A percentile compares a stretch with the other conserved stretches of the same genome.
Conservation (phyloP, 1,140 invertebrate genomes). For the Drosophila pandora region DNA sequence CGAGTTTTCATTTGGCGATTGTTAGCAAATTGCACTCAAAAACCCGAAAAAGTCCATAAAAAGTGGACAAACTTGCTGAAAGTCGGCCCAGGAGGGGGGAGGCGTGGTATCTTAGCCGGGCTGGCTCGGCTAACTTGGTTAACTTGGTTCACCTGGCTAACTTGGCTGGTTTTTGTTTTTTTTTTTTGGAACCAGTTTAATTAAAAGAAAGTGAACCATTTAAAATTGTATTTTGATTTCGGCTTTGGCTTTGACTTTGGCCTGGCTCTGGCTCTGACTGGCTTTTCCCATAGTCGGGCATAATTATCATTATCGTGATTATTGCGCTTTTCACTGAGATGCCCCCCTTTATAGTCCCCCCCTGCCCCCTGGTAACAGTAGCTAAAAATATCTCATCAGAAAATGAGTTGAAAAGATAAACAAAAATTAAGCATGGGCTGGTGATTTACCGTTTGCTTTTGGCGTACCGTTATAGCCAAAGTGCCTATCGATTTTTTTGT, state of each 20-base stretch:
- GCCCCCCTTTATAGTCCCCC: not conserved
- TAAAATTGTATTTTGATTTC: slow-evolving; percentile 57
- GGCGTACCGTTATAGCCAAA: slow-evolving; percentile 35
- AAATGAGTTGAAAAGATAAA: slow-evolving; percentile 3
- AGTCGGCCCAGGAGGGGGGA: not conserved
- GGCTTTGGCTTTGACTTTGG: not conserved
- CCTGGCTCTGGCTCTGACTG: not conserved
- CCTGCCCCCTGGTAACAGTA: slow-evolving; percentile 1
- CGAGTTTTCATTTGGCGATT: slow-evolving; percentile 45
- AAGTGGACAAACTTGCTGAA: slow-evolving; percentile 56
- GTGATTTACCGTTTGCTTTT: slow-evolving; percentile 70
- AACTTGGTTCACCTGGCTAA: slow-evolving; percentile 27
- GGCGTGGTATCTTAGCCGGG: too few relatives aligned
- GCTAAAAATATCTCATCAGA: slow-evolving; percentile 40
- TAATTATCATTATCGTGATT: slow-evolving; percentile 49
- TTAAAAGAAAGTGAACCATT: slow-evolving; percentile 80
- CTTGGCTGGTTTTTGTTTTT: slow-evolving; percentile 5
- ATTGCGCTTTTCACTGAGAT: slow-evolving; percentile 47
- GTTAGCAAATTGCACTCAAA: slow-evolving; percentile 16
- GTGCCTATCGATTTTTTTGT: not conserved
- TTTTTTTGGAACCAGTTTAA: slow-evolving; percentile 68
- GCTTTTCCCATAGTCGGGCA: slow-evolving; percentile 28
- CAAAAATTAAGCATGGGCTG: slow-evolving; percentile 39
- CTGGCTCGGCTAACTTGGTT: slow-evolving; percentile 4
- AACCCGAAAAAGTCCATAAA: slow-evolving; percentile 9